Evolutionary conservation across 2,797 vertebrate genomes (phyloP), one percentile per base, ranked within the genome.

Genomic region (Prunella strophiata): DNA sequence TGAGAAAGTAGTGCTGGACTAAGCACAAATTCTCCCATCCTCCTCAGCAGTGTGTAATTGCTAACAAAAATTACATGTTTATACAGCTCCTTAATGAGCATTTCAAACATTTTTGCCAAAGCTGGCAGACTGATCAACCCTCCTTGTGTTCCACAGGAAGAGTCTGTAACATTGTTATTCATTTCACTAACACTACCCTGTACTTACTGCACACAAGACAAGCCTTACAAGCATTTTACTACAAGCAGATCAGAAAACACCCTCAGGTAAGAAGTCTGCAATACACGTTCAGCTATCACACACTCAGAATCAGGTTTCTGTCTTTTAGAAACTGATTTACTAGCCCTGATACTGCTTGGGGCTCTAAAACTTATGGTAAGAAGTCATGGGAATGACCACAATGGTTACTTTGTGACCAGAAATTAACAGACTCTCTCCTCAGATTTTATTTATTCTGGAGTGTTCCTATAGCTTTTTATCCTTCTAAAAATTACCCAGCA

Each of bases 51-150:
- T 4, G 8, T 20, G 59, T 6, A 29, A 77, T 40, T 77, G 48
- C 40, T 57, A 32, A 58, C 17, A 88, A 66, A 52, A 83, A 50
- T 36, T 76, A 85, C 62, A 54, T 13, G n/a, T 72, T 94, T 43
- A 54, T 36, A 58, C 32, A 71, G 22, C 27, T 89, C 55, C 43
- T 47, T 70, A 73, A 78, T 6, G 25, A 87, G 50, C 58, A 71
- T 61, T 88, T 67, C 52, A 78, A 75, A 79, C 16, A 23, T 40
- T 87, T 93, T 73, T 85, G 40, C 63, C 32, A 66, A 76, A 76
- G 59, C 17, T 74, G 32, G 22, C 2, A 5, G 51, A 66, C 12
- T 62, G 14, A 91, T 70, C 61, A 84, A 61, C 15, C 11, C 54
- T 72, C 57, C 48, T 19, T 40, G 19, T 42, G 19, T 51, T 82